Evolutionary conservation across 2,797 vertebrate genomes (phyloP), one percentile per base, ranked within the genome.

Genomic region (Crypturellus tataupa): DNA sequence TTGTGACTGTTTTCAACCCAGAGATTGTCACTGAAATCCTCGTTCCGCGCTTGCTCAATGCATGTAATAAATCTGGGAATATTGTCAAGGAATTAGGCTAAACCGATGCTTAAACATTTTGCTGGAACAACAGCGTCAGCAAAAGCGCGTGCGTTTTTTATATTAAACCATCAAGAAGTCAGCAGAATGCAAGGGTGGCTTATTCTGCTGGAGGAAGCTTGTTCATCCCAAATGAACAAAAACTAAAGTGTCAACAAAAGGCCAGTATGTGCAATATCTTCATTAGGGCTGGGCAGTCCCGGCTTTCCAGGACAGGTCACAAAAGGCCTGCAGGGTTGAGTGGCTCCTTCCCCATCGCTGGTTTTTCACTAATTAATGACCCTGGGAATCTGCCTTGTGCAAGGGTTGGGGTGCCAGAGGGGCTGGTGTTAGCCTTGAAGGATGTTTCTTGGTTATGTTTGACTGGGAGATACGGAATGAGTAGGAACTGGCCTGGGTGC

Each of bases 61-160:
- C 82, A 72, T 76, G 63, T 81, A 95, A 94, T 88, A 94, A 93
- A 95, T 91, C 90, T 92, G 88, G 81, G 87, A 94, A 93, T 95
- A 92, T 80, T 87, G 90, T 95, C 90, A 92, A 82, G 90, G 89
- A 94, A 80, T 82, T 75, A 83, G 79, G 81, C 89, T 93, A 90
- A 93, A 78, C 73, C 80, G 12, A 0, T 89, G 82, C 87, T 92
- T 78, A 87, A 89, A 94, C 46, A 60, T 86, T 95, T 94, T 94
- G 70, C 59, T 68, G 77, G 79, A 83, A 80, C 60, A 89, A 53
- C 79, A 73, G 70, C 0, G 1, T 92, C 94, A 96, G 93, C 93
- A 93, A 60, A 96, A 94, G 64, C 81, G 82, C 69, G 24, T 49
- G 91, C 91, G 89, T 76, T 94, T 90, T 85, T 81, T 59, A 62